Conservation (phyloP, 2,113 vertebrate genomes). For the Ochotona curzoniae region DNA sequence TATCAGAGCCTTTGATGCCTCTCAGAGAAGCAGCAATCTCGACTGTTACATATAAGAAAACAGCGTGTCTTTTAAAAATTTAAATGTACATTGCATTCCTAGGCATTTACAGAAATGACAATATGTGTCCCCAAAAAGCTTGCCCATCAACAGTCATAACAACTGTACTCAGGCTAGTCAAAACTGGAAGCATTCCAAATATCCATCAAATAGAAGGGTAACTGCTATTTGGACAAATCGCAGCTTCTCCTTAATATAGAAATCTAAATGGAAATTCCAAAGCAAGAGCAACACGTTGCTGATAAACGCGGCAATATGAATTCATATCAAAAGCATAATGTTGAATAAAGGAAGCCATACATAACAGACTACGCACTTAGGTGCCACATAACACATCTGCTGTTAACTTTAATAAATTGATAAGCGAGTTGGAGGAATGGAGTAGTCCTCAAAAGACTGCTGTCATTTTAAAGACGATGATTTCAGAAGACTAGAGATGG, state of each 20-base stretch:
- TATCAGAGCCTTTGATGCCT: constrained; percentile 28
- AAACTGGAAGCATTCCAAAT: not conserved
- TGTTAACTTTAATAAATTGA: not conserved
- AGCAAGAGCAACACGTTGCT: not conserved
- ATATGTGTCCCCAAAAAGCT: not conserved
- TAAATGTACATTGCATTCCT: not conserved
- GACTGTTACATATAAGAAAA: not conserved
- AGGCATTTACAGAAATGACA: not conserved
- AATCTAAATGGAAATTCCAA: not conserved
- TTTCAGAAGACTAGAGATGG: not conserved
- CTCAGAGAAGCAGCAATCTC: not conserved
- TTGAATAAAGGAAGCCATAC: not conserved
- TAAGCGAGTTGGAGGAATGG: not conserved
- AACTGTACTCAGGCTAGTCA: not conserved
- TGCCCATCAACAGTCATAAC: not conserved
- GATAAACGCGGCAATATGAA: not conserved
- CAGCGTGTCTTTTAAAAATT: not conserved
- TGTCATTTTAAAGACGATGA: not conserved
- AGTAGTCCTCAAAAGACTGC: no score
- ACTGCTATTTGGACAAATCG: not conserved
- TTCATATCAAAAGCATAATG: not conserved
- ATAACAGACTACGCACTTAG: not conserved
- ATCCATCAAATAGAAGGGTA: not conserved
- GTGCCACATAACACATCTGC: not conserved
- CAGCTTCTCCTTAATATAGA: not conserved